Base-by-base conservation (phyloP, 2,888 invertebrate genomes). In the Bombyx huttoni region DNA sequence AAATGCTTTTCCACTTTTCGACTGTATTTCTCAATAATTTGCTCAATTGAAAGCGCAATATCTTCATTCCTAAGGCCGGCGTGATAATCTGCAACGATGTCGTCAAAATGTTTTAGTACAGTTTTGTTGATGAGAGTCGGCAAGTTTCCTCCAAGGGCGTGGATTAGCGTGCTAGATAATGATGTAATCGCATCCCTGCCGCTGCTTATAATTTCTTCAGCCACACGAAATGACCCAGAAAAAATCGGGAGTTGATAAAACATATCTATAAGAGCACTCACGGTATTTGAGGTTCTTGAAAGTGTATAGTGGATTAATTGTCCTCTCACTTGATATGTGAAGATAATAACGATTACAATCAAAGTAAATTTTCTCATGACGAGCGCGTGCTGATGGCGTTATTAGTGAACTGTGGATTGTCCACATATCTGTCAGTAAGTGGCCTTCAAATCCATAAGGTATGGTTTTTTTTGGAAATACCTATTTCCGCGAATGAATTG, bases 21-120 rank as follows among this genome's bases (percentile, higher is more conserved):
- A 33, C 76, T 75, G 52, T 82, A 81, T 58, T 82, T 83, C 1
- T 49, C 34, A 3, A 77, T 60, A 3, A 84, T 62, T 0, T 67
- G 56, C 6, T 53, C 59, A 8, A 82, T 65, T 13, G 56, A 58
- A 1, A 81, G 54, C 1, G 52, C 47, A 0, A 67, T 70, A 34
- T 84, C 84, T 57, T 78, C 78, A 53, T 76, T 78, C 1, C 53
- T 48, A 5, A 64, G 56, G 8, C 71, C 70, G 7, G 60, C 54
- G 14, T 66, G 58, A 53, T 63, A 74, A 8, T 73, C 70, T 1
- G 56, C 52, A 7, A 70, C 14, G 50, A 74, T 59, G 12, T 55
- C 58, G 46, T 74, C 65, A 2, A 65, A 52, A 9, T 59, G 53
- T 35, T 67, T 68, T 8, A 70, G 49, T 33, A 61, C 47, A 54